Percentiles rank a stretch among this genome's conserved stretches.
These are phyloP conservation scores for Sclerurus mexicanus DNA, from an alignment of 2,113 vertebrate species.

Conservation along the genomic window DNA sequence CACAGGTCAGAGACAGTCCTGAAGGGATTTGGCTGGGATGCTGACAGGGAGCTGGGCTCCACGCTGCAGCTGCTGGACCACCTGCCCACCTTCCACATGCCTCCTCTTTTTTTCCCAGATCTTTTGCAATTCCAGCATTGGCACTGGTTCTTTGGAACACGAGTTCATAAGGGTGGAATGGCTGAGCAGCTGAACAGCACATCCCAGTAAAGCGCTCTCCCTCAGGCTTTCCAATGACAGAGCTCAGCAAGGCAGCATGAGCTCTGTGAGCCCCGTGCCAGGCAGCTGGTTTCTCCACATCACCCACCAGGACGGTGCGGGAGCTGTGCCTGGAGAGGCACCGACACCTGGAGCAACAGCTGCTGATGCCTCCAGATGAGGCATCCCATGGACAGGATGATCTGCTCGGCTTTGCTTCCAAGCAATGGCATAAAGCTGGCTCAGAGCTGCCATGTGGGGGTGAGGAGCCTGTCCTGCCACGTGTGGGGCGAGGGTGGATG, in stretches of 20 bases:
- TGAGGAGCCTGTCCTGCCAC: background rate
- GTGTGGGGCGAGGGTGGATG: accelerated
- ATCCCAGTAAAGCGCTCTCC: background rate
- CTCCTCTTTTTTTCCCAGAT: background rate
- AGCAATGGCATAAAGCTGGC: accelerated
- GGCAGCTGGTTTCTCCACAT: background rate
- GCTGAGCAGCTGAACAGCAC: background rate
- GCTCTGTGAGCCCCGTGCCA: background rate
- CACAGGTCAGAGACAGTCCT: background rate
- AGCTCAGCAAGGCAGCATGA: background rate
- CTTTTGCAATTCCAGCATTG: background rate
- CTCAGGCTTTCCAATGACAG: background rate
- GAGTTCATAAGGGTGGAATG: background rate
- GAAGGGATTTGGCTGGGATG: background rate
- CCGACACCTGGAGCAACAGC: background rate
- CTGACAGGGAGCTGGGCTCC: background rate
- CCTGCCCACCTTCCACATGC: background rate
- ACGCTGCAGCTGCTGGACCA: background rate
- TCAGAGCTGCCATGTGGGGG: accelerated
- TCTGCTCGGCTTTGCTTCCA: background rate
- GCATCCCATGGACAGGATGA: background rate
- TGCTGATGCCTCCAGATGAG: background rate
- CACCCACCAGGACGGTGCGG: accelerated
- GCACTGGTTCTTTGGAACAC: accelerated
- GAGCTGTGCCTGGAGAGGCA: background rate